phyloP scores from a whole-genome alignment of 2,888 invertebrate species.

The Epiblema foenella region DNA sequence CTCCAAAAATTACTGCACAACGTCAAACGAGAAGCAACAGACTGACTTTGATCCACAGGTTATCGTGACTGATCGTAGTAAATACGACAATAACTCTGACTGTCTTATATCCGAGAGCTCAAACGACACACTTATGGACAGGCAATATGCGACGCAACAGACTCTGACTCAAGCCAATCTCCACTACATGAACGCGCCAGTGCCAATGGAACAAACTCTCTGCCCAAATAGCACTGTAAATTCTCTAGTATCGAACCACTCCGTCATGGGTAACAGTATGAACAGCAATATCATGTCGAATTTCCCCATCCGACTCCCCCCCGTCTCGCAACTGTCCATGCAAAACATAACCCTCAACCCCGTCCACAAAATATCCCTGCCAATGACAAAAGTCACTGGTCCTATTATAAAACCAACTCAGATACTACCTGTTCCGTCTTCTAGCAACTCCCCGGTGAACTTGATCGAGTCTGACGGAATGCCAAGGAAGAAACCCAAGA shows the following conservation, averaged over 20 bases:
- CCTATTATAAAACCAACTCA: slow-evolving; percentile 78
- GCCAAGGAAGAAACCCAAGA: slow-evolving; percentile 80
- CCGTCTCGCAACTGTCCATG: slow-evolving; percentile 64
- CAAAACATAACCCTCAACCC: slow-evolving; percentile 74
- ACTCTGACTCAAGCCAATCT: slow-evolving; percentile 66
- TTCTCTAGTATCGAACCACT: slow-evolving; percentile 66
- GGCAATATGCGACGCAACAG: slow-evolving; percentile 65
- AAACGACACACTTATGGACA: slow-evolving; percentile 67
- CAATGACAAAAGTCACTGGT: slow-evolving; percentile 71
- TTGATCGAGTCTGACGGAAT: slow-evolving; percentile 65
- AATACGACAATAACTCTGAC: slow-evolving; percentile 75
- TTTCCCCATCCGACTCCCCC: slow-evolving; percentile 74
- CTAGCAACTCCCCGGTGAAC: slow-evolving; percentile 73
- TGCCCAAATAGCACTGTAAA: slow-evolving; percentile 66
- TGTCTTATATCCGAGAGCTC: slow-evolving; percentile 74
- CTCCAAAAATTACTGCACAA: slow-evolving; percentile 65
- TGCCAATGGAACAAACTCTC: slow-evolving; percentile 68
- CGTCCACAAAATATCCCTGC: slow-evolving; percentile 70
- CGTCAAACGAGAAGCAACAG: slow-evolving; percentile 58
- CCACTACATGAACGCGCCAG: slow-evolving; percentile 70
- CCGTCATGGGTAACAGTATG: slow-evolving; percentile 62
- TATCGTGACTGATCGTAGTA: slow-evolving; percentile 67
- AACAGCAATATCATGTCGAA: slow-evolving; percentile 75
- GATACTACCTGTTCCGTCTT: slow-evolving; percentile 74
- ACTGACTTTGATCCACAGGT: slow-evolving; percentile 59